Evolutionary conservation across 2,113 vertebrate genomes (phyloP).

Genomic region (Xiphias gladius): DNA sequence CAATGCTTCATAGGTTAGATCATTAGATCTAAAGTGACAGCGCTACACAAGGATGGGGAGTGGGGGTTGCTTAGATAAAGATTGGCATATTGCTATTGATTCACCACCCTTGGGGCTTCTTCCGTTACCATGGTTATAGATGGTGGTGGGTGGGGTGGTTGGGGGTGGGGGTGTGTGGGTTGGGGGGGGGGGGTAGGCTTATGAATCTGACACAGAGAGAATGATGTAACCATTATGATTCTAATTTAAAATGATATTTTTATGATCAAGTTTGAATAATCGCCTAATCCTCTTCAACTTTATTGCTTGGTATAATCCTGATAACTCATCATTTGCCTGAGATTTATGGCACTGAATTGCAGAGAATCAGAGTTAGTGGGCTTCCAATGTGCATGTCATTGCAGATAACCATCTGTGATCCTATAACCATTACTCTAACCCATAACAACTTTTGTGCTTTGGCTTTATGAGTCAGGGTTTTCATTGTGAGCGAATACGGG

Average conservation of each 20-base stretch:
- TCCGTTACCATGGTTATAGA: constrained; percentile 80
- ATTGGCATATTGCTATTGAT: constrained; percentile 86
- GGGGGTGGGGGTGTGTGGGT: no score
- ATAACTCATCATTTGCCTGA: constrained; percentile 41
- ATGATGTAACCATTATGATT: constrained; percentile 70
- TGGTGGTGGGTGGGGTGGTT: constrained; percentile 18
- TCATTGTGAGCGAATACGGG: constrained; percentile 79
- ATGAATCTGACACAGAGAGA: constrained; percentile 57
- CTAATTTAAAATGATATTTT: constrained; percentile 47
- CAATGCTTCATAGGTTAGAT: constrained; percentile 84
- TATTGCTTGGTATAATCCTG: constrained; percentile 31
- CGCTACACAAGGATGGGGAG: constrained; percentile 78
- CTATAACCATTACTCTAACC: constrained; percentile 74
- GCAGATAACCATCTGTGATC: constrained; percentile 75
- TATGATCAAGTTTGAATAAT: constrained; percentile 61
- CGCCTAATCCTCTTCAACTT: constrained; percentile 37
- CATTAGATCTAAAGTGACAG: constrained; percentile 85
- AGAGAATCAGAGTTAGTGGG: constrained; percentile 29
- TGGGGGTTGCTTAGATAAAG: constrained; percentile 80
- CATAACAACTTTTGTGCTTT: constrained; percentile 60
- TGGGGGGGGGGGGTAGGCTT: no score
- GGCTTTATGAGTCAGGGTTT: constrained; percentile 78
- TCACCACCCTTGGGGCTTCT: constrained; percentile 72
- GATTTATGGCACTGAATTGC: constrained; percentile 48
- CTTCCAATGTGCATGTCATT: constrained; percentile 49